Conservation (phyloP, 1,140 invertebrate species). For the Sitobion miscanthi region DNA sequence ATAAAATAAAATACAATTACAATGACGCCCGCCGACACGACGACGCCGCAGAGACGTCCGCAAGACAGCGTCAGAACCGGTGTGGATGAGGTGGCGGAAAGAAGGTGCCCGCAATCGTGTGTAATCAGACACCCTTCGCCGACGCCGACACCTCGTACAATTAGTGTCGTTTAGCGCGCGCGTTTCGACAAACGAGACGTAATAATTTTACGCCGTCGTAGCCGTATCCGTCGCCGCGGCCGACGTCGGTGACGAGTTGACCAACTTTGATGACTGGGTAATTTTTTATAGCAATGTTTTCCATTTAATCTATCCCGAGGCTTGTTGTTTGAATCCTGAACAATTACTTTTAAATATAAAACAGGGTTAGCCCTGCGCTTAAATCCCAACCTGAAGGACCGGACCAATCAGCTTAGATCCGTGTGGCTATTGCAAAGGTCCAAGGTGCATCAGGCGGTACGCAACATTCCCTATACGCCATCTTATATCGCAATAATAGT, state of each 20-base stretch:
- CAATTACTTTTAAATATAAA: too few species aligned
- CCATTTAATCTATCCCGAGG: too few species aligned
- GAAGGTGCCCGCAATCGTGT: not conserved
- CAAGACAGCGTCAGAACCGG: not conserved
- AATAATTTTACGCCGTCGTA: conserved; percentile 23
- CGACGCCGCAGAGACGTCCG: not conserved
- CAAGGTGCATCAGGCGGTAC: too few species aligned
- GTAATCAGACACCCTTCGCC: conserved; percentile 49
- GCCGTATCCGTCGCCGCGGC: not conserved
- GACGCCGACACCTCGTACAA: conserved; percentile 37
- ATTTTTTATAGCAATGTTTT: not conserved
- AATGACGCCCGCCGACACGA: not conserved
- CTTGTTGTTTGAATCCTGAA: too few species aligned
- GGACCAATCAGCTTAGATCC: too few species aligned
- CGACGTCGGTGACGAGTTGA: not conserved
- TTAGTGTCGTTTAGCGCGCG: conserved; percentile 38
- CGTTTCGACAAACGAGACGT: conserved; percentile 14
- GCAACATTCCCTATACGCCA: too few species aligned
- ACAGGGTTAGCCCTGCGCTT: too few species aligned
- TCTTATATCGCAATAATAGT: too few species aligned
- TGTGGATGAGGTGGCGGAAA: not conserved
- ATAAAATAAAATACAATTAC: not conserved
- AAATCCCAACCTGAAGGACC: too few species aligned
- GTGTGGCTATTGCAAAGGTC: too few species aligned
- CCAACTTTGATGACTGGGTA: conserved; percentile 29